A percentile compares a stretch with the other conserved stretches of the same genome.
Evolutionary conservation across 30 jellyfish, hydroid and myxozoan genomes (phyloP).

Genomic region (Cassiopea xamachana): DNA sequence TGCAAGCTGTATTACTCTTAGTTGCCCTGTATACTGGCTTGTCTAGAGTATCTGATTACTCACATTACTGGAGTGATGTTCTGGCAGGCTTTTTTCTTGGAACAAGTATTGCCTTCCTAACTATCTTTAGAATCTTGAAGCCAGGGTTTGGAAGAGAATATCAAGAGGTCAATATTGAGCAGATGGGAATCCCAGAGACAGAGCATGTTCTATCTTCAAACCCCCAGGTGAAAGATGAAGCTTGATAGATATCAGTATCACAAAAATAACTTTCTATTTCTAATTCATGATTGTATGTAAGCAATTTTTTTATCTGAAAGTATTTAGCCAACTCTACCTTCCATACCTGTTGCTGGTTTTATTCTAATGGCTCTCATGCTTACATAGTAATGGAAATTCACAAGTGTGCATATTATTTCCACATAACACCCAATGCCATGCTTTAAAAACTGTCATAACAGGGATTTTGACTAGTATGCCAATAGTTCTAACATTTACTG

Average conservation of each 20-base stretch:
- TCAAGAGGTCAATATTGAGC: not conserved
- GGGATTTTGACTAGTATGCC: too few species aligned
- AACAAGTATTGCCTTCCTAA: conserved; percentile 54
- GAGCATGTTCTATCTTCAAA: not conserved
- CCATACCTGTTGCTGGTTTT: too few species aligned
- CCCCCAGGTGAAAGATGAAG: not conserved
- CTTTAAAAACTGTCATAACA: too few species aligned
- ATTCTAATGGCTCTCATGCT: too few species aligned
- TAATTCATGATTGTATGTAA: too few species aligned
- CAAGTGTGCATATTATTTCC: too few species aligned
- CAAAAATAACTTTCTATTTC: too few species aligned
- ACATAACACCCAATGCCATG: too few species aligned
- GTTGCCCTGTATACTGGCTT: conserved; percentile 76
- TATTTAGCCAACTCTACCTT: too few species aligned
- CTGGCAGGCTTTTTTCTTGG: conserved; percentile 79
- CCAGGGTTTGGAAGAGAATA: conserved; percentile 23
- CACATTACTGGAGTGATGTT: conserved; percentile 92
- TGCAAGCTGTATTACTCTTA: conserved; percentile 63
- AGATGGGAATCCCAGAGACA: not conserved
- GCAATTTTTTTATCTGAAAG: too few species aligned
- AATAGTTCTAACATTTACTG: too few species aligned
- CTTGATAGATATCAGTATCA: not conserved
- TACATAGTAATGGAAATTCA: too few species aligned
- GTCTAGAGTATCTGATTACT: conserved; percentile 83
- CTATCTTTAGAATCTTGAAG: conserved; percentile 30